Evolutionary conservation across 2,888 invertebrate species (phyloP), one percentile per base, ranked within the genome.

Genomic region (Strigamia maritima): DNA sequence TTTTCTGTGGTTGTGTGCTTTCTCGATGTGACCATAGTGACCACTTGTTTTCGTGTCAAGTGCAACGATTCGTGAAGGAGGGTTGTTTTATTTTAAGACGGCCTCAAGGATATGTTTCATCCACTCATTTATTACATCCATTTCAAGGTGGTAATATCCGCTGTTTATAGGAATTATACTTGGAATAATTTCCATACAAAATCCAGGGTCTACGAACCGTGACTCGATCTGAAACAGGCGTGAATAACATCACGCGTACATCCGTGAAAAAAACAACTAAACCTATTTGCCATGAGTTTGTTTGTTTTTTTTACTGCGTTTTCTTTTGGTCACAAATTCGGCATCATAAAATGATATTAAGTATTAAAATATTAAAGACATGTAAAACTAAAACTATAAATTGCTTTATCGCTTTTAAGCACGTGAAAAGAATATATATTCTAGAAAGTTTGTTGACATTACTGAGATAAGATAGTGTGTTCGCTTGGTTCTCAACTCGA

Each of bases 161-260:
- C 14, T 70, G 70, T 70, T 70, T 70, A 70, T 28, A 70, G 70
- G 70, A 70, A 70, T 70, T 70, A 70, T 70, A 70, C 70, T 28
- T 70, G 70, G 70, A 16, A 28, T 70, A 70, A 70, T 70, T 70
- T 70, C 70, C 70, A 70, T 70, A 70, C 70, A 28, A 70, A 49
- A 28, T 12, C 26, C 70, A 16, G 24, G 14, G 6, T 70, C 70
- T 26, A 2, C 14, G 70, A n/a, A 70, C 70, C 70, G 70, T 70
- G 70, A 70, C 70, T 70, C 28, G n/a, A 70, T 70, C 26, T 26
- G 28, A 26, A n/a, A n/a, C 60, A 70, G 70, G 70, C 70, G 70
- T 70, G 70, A 70, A 70, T 70, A 28, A 70, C 70, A 26, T 14
- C 70, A 70, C 70, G 70, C 28, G 24, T 70, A 28, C 14, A 70